Conservation (phyloP, 1,140 invertebrate species). For the Pseudomyrmex gracilis region DNA sequence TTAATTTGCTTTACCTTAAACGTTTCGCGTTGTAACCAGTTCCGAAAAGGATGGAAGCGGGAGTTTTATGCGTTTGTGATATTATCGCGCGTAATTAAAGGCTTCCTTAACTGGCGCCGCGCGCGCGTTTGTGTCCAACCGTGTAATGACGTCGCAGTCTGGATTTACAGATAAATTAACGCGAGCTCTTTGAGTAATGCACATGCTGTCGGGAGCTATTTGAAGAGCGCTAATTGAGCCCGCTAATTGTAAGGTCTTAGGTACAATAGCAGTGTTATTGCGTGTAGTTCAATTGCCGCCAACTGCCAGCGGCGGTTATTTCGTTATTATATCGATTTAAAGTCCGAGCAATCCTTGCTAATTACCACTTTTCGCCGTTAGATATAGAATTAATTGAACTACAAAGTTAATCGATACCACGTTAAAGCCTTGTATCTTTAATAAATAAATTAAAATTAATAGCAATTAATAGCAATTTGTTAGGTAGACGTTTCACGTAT, state of each 20-base stretch:
- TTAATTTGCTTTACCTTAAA: slow-evolving; percentile 62
- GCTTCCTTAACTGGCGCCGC: not conserved
- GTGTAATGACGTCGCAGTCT: slow-evolving; percentile 29
- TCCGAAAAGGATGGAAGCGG: slow-evolving; percentile 36
- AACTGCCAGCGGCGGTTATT: not conserved
- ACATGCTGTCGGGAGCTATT: not conserved
- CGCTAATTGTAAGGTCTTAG: slow-evolving; percentile 22
- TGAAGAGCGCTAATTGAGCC: not conserved
- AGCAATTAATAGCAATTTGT: not conserved
- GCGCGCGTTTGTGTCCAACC: slow-evolving; percentile 18
- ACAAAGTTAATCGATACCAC: no score
- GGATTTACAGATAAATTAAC: slow-evolving; percentile 55
- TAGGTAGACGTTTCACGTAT: not conserved
- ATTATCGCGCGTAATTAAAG: slow-evolving; percentile 43
- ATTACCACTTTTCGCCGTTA: not conserved
- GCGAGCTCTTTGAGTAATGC: slow-evolving; percentile 32
- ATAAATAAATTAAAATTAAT: no score
- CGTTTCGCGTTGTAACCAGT: slow-evolving; percentile 4
- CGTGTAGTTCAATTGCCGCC: not conserved
- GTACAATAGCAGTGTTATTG: not conserved
- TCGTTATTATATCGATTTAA: not conserved
- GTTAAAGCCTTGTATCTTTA: not conserved
- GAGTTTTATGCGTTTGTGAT: slow-evolving; percentile 37
- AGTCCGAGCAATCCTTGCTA: not conserved
- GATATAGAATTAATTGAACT: not conserved